A percentile compares a stretch with the other conserved stretches of the same genome.
Evolutionary conservation across 2,113 vertebrate genomes (phyloP).

Genomic region (Pyrgilauda ruficollis): DNA sequence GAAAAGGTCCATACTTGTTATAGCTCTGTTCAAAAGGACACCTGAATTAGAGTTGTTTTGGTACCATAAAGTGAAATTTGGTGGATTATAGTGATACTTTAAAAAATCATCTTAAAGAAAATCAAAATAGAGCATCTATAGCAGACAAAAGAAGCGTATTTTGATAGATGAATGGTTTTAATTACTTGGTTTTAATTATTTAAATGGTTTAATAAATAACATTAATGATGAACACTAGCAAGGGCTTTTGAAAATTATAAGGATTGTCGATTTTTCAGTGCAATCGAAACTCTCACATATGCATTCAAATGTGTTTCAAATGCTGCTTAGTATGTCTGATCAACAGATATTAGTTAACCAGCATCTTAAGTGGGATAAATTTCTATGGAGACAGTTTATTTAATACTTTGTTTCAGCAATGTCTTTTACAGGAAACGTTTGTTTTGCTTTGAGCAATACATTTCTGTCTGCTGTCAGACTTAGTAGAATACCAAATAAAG

Average conservation of each 20-base stretch:
- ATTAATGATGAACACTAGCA: background rate
- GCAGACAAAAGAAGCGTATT: background rate
- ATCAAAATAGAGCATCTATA: background rate
- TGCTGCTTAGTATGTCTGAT: background rate
- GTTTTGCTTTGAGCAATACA: background rate
- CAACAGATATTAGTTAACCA: background rate
- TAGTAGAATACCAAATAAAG: background rate
- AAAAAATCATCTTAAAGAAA: background rate
- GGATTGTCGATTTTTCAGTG: background rate
- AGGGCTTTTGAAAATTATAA: background rate
- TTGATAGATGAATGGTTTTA: background rate
- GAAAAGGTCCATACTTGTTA: background rate
- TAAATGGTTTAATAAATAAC: background rate
- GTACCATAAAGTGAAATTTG: background rate
- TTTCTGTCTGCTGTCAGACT: background rate
- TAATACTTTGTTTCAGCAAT: background rate
- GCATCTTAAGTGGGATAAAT: background rate
- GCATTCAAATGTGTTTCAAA: background rate
- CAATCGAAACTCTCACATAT: background rate
- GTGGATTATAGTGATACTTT: background rate
- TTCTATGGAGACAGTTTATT: background rate
- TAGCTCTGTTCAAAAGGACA: background rate
- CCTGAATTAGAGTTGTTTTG: background rate
- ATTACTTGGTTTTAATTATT: background rate
- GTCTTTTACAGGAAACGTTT: background rate